These are phyloP conservation scores for Meloidogyne exigua DNA, from an alignment of 1,140 invertebrate genomes.

Conservation along the genomic window DNA sequence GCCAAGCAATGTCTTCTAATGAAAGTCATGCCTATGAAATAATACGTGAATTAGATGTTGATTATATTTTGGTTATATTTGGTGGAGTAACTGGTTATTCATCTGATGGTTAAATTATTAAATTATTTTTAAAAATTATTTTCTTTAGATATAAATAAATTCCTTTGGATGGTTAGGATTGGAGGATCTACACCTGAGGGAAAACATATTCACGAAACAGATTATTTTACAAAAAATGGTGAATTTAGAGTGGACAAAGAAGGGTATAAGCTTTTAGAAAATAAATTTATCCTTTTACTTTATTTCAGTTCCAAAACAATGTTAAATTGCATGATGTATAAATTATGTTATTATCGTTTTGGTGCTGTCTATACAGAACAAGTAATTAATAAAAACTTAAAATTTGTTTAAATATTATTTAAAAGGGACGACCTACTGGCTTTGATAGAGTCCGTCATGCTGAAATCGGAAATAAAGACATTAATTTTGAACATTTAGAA, in stretches of 20 bases:
- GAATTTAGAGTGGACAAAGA: conserved; percentile 93
- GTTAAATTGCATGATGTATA: conserved; percentile 98
- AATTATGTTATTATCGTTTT: conserved; percentile 95
- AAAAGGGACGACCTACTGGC: conserved; percentile 76
- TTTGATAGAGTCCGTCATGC: conserved; percentile 91
- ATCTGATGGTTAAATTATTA: conserved; percentile 74
- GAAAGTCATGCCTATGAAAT: conserved; percentile 94
- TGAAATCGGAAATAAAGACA: conserved; percentile 94
- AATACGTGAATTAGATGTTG: conserved; percentile 91
- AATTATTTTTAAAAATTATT: conserved; percentile 19
- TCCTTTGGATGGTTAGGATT: conserved; percentile 99
- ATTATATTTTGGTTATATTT: conserved; percentile 95
- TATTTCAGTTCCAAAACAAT: conserved; percentile 75
- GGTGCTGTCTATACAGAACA: conserved; percentile 72
- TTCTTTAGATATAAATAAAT: conserved; percentile 86
- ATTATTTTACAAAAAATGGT: conserved; percentile 94
- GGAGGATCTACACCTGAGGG: conserved; percentile 96
- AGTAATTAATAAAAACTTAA: conserved; percentile 45
- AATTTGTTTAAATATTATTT: conserved; percentile 64
- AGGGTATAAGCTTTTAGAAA: conserved; percentile 67
- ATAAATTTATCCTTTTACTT: conserved; percentile 63
- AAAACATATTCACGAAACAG: conserved; percentile 75
- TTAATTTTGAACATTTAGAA: conserved; percentile 90
- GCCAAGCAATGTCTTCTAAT: conserved; percentile 98
- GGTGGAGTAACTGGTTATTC: conserved; percentile 98